Evolutionary conservation across 2,888 invertebrate species (phyloP), one percentile per base, ranked within the genome.

Genomic region (Lymantria monacha): DNA sequence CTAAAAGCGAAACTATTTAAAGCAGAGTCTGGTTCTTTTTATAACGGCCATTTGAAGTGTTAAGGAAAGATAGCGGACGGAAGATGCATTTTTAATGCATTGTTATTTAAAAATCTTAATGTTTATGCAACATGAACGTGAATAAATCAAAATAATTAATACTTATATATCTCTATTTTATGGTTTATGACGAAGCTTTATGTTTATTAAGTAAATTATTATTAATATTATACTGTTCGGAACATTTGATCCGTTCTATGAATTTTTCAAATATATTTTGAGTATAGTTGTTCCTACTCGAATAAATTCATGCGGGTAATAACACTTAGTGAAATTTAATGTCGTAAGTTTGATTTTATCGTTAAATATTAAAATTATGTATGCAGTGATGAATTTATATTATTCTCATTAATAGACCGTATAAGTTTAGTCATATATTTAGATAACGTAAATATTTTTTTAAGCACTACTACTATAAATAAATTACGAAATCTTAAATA

Each of bases 1-100:
- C 49, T 48, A 63, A 46, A 66, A 70, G 57, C 46, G 41, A 55
- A 52, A 55, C 57, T 38, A 38, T 33, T n/a, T 59, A 49, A 55
- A 65, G 69, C 66, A 60, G 57, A 67, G 59, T 68, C 72, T 59
- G 72, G 76, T 59, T 74, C 77, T 47, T 42, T 15, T 33, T 38
- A 59, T 49, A 57, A 51, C 79, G 81, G 83, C 69, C 56, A 54
- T 68, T 55, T 41, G 56, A 57, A 61, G 66, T 69, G 69, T 76
- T 71, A 76, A 77, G 76, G 80, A 82, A 74, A 74, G 55, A 74
- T 69, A 63, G 63, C 53, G 55, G 68, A 69, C 69, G 56, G 66
- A 65, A 65, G 66, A 70, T 62, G 62, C 64, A 68, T 72, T 63
- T 66, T 66, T 72, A 61, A 66, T 62, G 63, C 65, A 67, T 66